Evolutionary conservation across 2,797 vertebrate species (phyloP).

Genomic region (Helarctos malayanus): DNA sequence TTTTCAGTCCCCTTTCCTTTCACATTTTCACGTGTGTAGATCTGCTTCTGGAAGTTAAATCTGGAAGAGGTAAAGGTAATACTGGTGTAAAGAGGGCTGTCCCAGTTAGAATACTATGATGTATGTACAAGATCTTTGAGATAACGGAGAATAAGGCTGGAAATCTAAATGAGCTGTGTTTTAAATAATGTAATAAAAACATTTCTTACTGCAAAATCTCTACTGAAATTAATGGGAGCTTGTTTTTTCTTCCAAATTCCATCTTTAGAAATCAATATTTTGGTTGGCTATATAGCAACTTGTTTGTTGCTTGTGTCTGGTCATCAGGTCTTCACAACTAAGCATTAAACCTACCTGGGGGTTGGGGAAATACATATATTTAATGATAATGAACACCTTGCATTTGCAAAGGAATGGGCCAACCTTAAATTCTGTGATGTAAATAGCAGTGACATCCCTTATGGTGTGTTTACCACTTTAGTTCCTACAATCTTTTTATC

Average conservation of each 20-base stretch:
- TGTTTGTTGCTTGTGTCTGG: neutral
- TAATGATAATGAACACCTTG: neutral
- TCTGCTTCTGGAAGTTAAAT: constrained; percentile 30
- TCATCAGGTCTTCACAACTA: neutral
- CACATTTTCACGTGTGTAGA: neutral
- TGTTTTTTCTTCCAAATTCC: neutral
- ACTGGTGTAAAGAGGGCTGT: neutral
- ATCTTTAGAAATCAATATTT: constrained; percentile 21
- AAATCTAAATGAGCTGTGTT: neutral
- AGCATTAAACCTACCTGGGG: neutral
- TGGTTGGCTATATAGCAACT: neutral
- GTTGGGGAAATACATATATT: neutral
- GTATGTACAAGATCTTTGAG: neutral
- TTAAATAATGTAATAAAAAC: neutral
- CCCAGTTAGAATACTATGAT: neutral
- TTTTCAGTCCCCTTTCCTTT: neutral
- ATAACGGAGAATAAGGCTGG: neutral
- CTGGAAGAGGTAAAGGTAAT: neutral
- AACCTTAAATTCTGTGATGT: neutral
- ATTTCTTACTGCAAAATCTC: neutral
- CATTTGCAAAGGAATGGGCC: neutral
- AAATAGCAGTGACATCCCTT: neutral
- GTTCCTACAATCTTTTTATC: neutral
- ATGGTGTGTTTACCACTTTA: neutral
- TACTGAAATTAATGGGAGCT: neutral